Conservation (phyloP, 2,888 invertebrate species). For the Mesorhabditis spiculigera region DNA sequence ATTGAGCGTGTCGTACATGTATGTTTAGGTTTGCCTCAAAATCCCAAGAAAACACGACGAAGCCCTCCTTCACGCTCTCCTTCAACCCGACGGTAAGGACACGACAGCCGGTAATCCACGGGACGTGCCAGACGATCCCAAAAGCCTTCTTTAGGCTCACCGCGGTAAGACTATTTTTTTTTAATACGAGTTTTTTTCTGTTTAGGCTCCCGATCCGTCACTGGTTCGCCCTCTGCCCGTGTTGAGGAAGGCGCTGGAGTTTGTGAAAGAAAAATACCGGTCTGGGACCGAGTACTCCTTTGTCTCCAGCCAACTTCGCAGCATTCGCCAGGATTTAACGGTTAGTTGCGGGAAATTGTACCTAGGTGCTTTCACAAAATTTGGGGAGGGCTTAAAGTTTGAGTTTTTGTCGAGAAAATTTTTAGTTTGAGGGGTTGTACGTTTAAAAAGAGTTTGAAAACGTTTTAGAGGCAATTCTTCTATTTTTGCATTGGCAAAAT, state of each 20-base stretch:
- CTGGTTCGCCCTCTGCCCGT: constrained; percentile 82
- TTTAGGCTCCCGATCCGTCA: constrained; percentile 82
- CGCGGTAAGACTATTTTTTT: constrained; percentile 61
- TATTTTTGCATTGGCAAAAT: neutral
- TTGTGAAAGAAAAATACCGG: constrained; percentile 86
- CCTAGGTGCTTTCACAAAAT: neutral
- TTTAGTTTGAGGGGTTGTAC: too few relatives aligned
- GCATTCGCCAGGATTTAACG: constrained; percentile 80
- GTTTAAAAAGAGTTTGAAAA: too few relatives aligned
- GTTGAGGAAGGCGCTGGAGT: constrained; percentile 77
- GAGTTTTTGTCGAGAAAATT: neutral
- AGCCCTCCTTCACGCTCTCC: too few relatives aligned
- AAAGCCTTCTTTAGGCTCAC: constrained; percentile 93
- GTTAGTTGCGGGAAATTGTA: neutral
- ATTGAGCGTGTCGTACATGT: too few relatives aligned
- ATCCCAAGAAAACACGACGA: too few relatives aligned
- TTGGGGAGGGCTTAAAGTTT: neutral
- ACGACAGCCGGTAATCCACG: constrained; percentile 6
- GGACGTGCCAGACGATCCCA: constrained; percentile 68
- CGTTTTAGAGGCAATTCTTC: too few relatives aligned
- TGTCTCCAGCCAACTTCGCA: constrained; percentile 96
- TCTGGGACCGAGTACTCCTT: constrained; percentile 88
- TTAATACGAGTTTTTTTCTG: constrained; percentile 14
- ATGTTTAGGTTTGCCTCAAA: too few relatives aligned
- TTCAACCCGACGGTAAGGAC: too few relatives aligned